A percentile compares a stretch with the other conserved stretches of the same genome.
phyloP scores from a whole-genome alignment of 2,888 invertebrate species.

The Bombylius major region DNA sequence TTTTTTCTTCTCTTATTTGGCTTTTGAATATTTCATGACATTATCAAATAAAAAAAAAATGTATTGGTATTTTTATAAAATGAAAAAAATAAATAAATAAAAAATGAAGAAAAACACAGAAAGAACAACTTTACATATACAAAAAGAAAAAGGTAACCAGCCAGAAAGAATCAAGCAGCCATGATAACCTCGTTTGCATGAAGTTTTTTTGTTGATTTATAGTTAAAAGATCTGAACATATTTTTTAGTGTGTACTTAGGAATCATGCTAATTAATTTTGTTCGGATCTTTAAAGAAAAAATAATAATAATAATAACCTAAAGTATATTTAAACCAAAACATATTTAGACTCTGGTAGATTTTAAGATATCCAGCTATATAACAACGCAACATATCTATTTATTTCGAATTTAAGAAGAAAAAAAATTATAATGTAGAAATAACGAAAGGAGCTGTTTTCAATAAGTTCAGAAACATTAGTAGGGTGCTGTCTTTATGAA shows the following conservation, averaged over 20 bases:
- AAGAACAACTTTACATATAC: background rate
- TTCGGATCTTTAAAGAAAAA: constrained; percentile 3
- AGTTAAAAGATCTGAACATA: constrained; percentile 11
- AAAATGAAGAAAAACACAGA: too few relatives aligned
- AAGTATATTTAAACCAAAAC: too few relatives aligned
- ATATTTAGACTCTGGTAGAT: too few relatives aligned
- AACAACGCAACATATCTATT: too few relatives aligned
- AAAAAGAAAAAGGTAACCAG: background rate
- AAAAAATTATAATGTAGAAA: too few relatives aligned
- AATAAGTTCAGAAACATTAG: background rate
- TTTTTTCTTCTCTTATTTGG: constrained; percentile 1
- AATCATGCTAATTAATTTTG: constrained; percentile 14
- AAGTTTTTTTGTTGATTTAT: constrained; percentile 11
- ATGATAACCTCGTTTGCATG: constrained; percentile 10
- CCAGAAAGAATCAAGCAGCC: background rate
- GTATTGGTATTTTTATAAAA: too few relatives aligned
- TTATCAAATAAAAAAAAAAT: background rate
- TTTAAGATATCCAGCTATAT: too few relatives aligned
- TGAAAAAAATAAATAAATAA: too few relatives aligned
- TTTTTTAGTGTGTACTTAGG: constrained; percentile 15
- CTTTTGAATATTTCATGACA: constrained; percentile 9
- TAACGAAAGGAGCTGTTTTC: background rate
- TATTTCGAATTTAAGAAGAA: too few relatives aligned
- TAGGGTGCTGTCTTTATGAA: constrained; percentile 4
- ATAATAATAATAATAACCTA: too few relatives aligned